Percentiles rank a stretch among this genome's conserved stretches.
Evolutionary conservation across 2,797 vertebrate species (phyloP).

Genomic region (Emydoidea blandingii): DNA sequence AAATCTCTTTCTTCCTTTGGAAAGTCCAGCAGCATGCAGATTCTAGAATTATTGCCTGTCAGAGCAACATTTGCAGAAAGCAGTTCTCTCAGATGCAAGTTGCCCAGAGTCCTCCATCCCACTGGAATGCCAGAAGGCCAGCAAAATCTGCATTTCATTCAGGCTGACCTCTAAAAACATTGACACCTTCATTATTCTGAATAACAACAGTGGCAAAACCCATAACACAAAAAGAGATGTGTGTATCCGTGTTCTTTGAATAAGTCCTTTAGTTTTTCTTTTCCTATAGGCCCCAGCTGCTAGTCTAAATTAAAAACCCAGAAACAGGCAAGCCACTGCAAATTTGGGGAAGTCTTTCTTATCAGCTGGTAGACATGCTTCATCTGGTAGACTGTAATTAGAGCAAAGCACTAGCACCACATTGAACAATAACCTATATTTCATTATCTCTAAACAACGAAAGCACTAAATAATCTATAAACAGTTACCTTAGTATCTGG

Average conservation of each 20-base stretch:
- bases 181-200: slow-evolving; percentile 3
- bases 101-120: background rate
- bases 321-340: background rate
- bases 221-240: background rate
- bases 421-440: background rate
- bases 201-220: slow-evolving; percentile 8
- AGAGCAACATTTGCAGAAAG: background rate
- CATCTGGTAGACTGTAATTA: background rate
- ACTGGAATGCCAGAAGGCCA: background rate
- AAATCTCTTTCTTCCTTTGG: background rate
- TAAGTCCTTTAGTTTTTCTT: slow-evolving; percentile 1
- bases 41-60: background rate
- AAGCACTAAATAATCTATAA: background rate
- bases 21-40: fast-evolving
- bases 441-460: background rate
- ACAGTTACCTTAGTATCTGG: background rate
- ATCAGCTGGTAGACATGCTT: background rate
- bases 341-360: background rate
- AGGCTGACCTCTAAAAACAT: slow-evolving; percentile 22
- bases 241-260: background rate
- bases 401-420: background rate
- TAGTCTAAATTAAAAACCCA: background rate
- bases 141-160: background rate
- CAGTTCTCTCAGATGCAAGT: background rate
- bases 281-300: background rate